Base-by-base conservation (phyloP, 2,113 vertebrate genomes). In the Chauna torquata region DNA sequence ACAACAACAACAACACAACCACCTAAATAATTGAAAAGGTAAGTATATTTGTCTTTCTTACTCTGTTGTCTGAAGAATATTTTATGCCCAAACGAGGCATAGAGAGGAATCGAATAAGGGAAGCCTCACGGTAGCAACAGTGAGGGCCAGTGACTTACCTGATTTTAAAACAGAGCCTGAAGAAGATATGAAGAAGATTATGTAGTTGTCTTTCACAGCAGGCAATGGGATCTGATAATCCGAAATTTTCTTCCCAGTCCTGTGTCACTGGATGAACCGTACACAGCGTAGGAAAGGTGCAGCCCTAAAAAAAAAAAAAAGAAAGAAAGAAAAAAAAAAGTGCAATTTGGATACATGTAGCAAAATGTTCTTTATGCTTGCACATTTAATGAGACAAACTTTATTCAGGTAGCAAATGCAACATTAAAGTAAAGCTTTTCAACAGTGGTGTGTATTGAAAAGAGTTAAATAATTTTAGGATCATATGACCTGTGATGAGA, bases 271-370 rank as follows among this genome's bases (percentile, higher is more conserved):
- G 42, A 19, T 58, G 27, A 52, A 24, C n/a, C 32, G 27, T 25
- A n/a, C 11, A 16, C 8, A 25, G 12, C 32, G 36, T 18, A 23
- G 32, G 50, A 32, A n/a, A 47, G n/a, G 49, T 42, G 28, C 25
- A 65, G 12, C 38, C 15, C 18, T 65, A 44, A 42, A 42, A 40
- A 42, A 27, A 11, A 27, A 25, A 42, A 38, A 42, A 16, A 25
- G 28, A 27, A 65, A 44, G n/a, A 44, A 42, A 42, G 28, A 42
- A 27, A 11, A 27, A 25, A 42, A 38, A 42, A 16, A 25, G 28
- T 16, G 44, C 23, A 27, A 12, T n/a, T n/a, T 30, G 50, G 42
- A 4, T 32, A n/a, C 2, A 0, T 27, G 27, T 54, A 1, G 1
- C 34, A 34, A 62, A 47, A 45, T 27, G 25, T 20, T 32, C 38